These are phyloP conservation scores for Chaenogobius annularis DNA, from an alignment of 2,113 vertebrate genomes.

Conservation along the genomic window DNA sequence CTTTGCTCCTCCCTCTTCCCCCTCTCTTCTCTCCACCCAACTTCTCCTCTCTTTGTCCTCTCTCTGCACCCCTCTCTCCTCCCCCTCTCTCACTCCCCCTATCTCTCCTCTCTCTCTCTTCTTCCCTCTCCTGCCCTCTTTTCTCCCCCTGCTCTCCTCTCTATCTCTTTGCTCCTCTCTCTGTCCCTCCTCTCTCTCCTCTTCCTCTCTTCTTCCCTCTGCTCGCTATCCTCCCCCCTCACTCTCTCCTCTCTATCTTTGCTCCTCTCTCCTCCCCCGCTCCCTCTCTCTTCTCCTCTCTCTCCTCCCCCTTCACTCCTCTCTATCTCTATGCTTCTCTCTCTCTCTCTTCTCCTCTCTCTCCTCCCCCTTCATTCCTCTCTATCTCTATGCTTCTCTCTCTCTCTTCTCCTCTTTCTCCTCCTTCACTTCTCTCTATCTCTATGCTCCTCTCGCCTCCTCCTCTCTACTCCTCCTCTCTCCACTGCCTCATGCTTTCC, in stretches of 20 bases:
- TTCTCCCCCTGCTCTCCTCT: not conserved
- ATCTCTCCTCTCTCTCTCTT: not conserved
- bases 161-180: not conserved
- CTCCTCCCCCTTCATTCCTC: not conserved
- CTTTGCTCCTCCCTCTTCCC: not conserved
- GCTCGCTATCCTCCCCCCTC: too few species aligned
- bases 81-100: not conserved
- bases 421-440: too few species aligned
- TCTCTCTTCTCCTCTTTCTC: not conserved
- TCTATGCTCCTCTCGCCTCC: not conserved
- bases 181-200: too few species aligned
- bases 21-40: too few species aligned
- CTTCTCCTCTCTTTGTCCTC: too few species aligned
- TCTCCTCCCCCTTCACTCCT: too few species aligned
- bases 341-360: not conserved
- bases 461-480: conserved; percentile 5
- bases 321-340: not conserved
- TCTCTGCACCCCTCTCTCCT: too few species aligned
- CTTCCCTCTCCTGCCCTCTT: too few species aligned
- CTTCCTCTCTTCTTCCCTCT: too few species aligned
- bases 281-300: not conserved
- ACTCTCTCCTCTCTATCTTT: conserved; percentile 2
- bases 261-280: too few species aligned
- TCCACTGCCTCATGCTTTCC: conserved; percentile 32
- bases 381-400: not conserved